Evolutionary conservation across 2,888 invertebrate genomes (phyloP), one percentile per base, ranked within the genome.

Genomic region (Plebejus melissa): DNA sequence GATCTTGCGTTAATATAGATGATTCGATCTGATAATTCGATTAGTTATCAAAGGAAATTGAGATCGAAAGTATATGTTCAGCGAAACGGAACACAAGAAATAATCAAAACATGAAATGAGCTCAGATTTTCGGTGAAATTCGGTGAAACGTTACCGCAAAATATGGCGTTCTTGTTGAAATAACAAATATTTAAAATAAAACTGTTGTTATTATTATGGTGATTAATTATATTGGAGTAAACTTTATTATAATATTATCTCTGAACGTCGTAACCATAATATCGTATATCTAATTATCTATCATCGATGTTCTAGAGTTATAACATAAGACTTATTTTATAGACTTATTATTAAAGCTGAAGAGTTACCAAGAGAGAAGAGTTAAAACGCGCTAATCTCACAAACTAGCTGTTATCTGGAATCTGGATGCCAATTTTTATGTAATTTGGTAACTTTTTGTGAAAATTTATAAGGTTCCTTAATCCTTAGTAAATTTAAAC

Each of bases 61-160:
- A 81, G 78, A 81, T 77, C 76, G 81, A 80, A 80, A 81, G 81
- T 80, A 74, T 46, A 74, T 46, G 65, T 38, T 74, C 78, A 69
- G 36, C 77, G 72, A 78, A 80, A 79, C 77, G 77, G 77, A 80
- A 79, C 80, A 75, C 13, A 41, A 69, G 69, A 76, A 77, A 78
- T 77, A 78, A 76, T 78, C 71, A 76, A 74, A 58, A 76, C 74
- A 74, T 76, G 77, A 79, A 79, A 71, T 76, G 50, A 74, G 65
- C 60, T 72, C 57, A 75, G 38, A 71, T 57, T 75, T 58, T 70
- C 75, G 70, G 70, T 57, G 57, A 75, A 75, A 75, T 57, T 75
- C 28, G 54, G 36, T 70, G 22, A 65, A 41, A 65, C 46, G 13
- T 74, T 11, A 72, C 72, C 54, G 72, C 72, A 72, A 54, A 72